Evolutionary conservation across 2,888 invertebrate genomes (phyloP).

Genomic region (Sphinx pinastri): DNA sequence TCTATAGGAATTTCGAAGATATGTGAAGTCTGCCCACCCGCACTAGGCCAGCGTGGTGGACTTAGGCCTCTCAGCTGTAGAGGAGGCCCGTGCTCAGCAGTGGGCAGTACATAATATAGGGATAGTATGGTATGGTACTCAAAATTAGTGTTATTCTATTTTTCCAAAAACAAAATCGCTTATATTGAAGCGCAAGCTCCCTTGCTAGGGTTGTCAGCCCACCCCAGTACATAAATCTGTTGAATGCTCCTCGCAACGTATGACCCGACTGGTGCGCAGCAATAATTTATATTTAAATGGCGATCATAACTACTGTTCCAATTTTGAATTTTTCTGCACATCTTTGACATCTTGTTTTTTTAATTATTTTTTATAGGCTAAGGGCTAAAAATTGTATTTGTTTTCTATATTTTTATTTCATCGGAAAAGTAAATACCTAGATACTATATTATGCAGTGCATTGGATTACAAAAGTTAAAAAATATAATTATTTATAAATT

Average conservation of each 20-base stretch:
- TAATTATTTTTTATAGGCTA: background rate
- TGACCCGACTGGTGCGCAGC: background rate
- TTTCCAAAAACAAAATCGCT: background rate
- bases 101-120: too few relatives aligned
- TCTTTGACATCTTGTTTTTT: background rate
- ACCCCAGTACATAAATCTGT: slow-evolving; percentile 19
- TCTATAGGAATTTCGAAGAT: too few relatives aligned
- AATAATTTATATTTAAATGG: slow-evolving; percentile 12
- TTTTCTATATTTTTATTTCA: too few relatives aligned
- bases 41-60: too few relatives aligned
- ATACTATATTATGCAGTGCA: too few relatives aligned
- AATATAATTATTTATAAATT: too few relatives aligned
- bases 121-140: too few relatives aligned
- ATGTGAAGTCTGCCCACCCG: too few relatives aligned
- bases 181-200: background rate
- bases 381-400: background rate
- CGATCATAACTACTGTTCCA: slow-evolving; percentile 9
- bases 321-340: background rate
- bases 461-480: too few relatives aligned
- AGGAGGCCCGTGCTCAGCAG: too few relatives aligned
- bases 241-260: background rate
- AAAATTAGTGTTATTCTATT: background rate
- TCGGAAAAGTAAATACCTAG: too few relatives aligned
- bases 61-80: too few relatives aligned
- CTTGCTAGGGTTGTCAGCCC: slow-evolving; percentile 10